Evolutionary conservation across 2,797 vertebrate species (phyloP), one percentile per base, ranked within the genome.

Genomic region (Enoplosus armatus): DNA sequence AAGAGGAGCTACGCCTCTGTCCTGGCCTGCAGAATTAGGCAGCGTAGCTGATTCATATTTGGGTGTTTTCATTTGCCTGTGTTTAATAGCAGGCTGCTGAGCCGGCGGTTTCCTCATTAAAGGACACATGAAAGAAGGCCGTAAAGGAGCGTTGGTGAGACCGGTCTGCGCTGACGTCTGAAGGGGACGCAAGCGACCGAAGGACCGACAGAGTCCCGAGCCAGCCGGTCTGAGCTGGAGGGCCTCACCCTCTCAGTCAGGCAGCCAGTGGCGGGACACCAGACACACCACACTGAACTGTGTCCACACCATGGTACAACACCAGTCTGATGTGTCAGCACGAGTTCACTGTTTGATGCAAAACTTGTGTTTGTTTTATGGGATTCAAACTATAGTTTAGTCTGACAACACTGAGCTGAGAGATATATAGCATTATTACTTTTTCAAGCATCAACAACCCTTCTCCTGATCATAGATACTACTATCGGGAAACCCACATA

Each of bases 61-160:
- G 93, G 92, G 90, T 90, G 90, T 93, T 96, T 95, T 93, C 94
- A 95, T 95, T 94, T 88, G 91, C 80, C 80, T 88, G 89, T 81
- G 90, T 95, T 95, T 95, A 93, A 92, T 90, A 87, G 92, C 80
- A 85, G 88, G 92, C 93, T 94, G 94, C 92, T 94, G 92, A 93
- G 91, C 92, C 89, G 90, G 94, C 68, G 94, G 95, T 95, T 95
- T 94, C 87, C 94, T 95, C 94, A 94, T 96, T 95, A 96, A 95
- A 95, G 92, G 91, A 76, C 87, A 96, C 94, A 95, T 95, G 95
- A 96, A 96, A 96, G 95, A 87, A 77, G 84, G 75, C 89, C 85
- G 90, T 95, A 96, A 96, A 94, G 91, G 89, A 91, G 80, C 85
- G 88, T 92, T 48, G 91, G 93, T 93, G 85, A 93, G 90, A 92